A percentile compares a stretch with the other conserved stretches of the same genome.
Conservation (phyloP, 1,140 invertebrate species). For the Bilobella aurantiaca region DNA sequence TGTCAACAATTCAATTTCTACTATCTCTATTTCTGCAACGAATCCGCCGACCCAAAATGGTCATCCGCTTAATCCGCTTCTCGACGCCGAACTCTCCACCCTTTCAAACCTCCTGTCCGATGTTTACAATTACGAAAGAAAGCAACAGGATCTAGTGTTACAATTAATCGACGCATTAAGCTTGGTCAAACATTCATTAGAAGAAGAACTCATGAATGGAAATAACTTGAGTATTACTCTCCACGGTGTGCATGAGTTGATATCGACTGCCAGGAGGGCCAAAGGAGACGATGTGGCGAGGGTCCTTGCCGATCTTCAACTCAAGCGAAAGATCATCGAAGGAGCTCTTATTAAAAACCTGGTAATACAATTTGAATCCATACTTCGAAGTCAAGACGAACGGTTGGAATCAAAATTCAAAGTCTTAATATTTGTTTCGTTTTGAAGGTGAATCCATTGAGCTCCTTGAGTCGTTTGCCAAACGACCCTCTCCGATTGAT, state of each 20-base stretch:
- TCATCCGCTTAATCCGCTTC: constrained; percentile 12
- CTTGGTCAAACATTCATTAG: constrained; percentile 30
- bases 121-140: constrained; percentile 31
- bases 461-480: background rate
- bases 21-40: constrained; percentile 13
- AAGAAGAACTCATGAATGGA: constrained; percentile 31
- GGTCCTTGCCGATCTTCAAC: background rate
- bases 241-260: background rate
- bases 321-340: background rate
- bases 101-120: constrained; percentile 11
- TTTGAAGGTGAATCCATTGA: background rate
- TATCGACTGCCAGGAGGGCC: background rate
- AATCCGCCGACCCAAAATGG: constrained; percentile 14
- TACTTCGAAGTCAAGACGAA: too few relatives aligned
- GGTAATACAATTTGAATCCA: constrained; percentile 13
- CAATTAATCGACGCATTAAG: constrained; percentile 32
- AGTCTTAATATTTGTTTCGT: background rate
- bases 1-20: constrained; percentile 8
- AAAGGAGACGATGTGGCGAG: background rate
- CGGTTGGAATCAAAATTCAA: too few relatives aligned
- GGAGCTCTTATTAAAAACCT: constrained; percentile 3
- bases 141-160: constrained; percentile 34
- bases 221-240: background rate
- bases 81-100: background rate
- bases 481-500: constrained; percentile 30